Base-by-base conservation (phyloP, 2,113 vertebrate species). In the Cercopithecus mona region DNA sequence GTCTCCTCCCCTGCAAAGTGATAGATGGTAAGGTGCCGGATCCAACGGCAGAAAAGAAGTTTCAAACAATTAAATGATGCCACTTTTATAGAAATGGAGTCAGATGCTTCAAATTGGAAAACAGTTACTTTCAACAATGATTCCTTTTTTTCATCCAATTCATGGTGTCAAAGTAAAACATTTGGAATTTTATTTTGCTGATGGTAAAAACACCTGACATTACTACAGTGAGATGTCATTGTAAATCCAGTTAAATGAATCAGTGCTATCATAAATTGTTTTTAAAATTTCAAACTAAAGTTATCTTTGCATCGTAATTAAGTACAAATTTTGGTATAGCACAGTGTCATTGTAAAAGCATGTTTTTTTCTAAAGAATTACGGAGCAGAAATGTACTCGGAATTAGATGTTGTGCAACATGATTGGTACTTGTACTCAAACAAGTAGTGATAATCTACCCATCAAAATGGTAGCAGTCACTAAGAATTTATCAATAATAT, bases 11-110 rank as follows among this genome's bases (percentile, higher is more conserved):
- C n/a, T 27, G n/a, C 82, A 87, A 66, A 78, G 14, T 4, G 20
- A 73, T 14, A 61, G 75, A 9, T 87, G 14, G 43, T 57, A 50
- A 81, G 2, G 6, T 64, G 3, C 20, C 35, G 17, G 9, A 25
- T 79, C 12, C 14, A 66, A 8, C 6, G 13, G 13, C 32, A 81
- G 78, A 72, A 88, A 79, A 79, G 45, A 79, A 52, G 1, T 66
- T 80, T 80, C 30, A 81, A 96, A 90, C 30, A 76, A 82, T 91
- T 94, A 66, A 89, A 68, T 80, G 84, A 92, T 68, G 64, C 17
- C n/a, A 52, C 16, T 79, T 88, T 88, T 57, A 92, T 27, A 50
- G 38, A 80, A 75, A 70, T 43, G 23, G 52, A 88, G 40, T 92
- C 48, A 90, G 32, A 73, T 61, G 25, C 59, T 55, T 48, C 38